Evolutionary conservation across 1,140 invertebrate genomes (phyloP), one percentile per base, ranked within the genome.

Genomic region (Tetramorium simillimum): DNA sequence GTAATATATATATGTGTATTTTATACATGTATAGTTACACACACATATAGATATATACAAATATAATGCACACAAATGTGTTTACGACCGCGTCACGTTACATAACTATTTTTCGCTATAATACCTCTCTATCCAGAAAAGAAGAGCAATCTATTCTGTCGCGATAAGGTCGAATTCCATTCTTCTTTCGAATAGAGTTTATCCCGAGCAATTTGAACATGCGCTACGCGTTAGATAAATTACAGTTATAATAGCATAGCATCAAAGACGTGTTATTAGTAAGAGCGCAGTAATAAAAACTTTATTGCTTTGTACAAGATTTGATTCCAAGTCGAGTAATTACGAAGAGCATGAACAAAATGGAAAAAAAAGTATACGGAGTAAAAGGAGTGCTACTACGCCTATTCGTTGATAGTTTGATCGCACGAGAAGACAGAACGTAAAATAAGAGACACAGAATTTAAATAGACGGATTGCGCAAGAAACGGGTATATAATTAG

Each of bases 21-120:
- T 33, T 33, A 33, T 33, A 33, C 2, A 28, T 28, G 24, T 28
- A 2, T 33, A 33, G 2, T 33, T 33, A 33, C 3, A 33, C 33
- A 33, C 33, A 33, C 33, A 33, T 2, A 33, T 3, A 33, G 33
- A 4, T 33, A 33, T 33, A 33, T 33, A 33, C 33, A 33, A 33
- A 33, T 33, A 33, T 33, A 33, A 33, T 33, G 33, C 33, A 33
- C 18, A 18, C 7, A 51, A 7, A 7, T 51, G 18, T 63, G 40
- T 78, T 62, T 60, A 58, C 33, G n/a, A 56, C 24, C n/a, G 72
- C 7, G 7, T 77, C 56, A 28, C 16, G 9, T 77, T 67, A 37
- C 4, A 33, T 65, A 75, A 75, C 51, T 37, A 7, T 1, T 10
- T 43, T 62, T 28, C 18, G 21, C n/a, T 33, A 33, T 3, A 14